phyloP scores from a whole-genome alignment of 92 coral and sea anemone species.

The Porites evermanni region DNA sequence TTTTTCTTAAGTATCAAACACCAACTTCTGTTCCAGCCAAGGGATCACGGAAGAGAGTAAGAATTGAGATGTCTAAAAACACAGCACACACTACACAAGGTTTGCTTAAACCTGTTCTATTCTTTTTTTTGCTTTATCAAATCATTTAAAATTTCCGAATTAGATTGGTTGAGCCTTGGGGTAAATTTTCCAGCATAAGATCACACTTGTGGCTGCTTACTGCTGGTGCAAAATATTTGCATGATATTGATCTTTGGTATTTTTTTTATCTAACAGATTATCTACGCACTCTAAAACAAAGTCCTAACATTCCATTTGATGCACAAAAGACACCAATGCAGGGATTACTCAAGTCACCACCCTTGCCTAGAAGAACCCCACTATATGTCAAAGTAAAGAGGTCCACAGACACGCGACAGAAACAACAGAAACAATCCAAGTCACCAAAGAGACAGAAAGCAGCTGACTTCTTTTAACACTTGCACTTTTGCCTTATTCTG shows the following conservation, averaged over 20 bases:
- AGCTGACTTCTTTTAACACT: constrained; percentile 29
- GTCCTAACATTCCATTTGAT: constrained; percentile 92
- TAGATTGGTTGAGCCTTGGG: too few relatives aligned
- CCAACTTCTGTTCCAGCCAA: constrained; percentile 73
- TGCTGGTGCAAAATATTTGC: not conserved
- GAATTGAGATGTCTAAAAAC: constrained; percentile 86
- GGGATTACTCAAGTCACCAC: constrained; percentile 77
- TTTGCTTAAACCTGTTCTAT: constrained; percentile 10
- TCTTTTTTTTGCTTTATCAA: not conserved
- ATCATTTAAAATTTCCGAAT: too few relatives aligned
- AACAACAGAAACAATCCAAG: not conserved
- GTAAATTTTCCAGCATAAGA: too few relatives aligned
- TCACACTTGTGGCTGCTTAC: not conserved
- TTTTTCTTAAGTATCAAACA: constrained; percentile 14
- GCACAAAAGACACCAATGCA: constrained; percentile 84
- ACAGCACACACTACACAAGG: constrained; percentile 85
- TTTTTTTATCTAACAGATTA: constrained; percentile 62
- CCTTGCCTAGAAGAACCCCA: constrained; percentile 21
- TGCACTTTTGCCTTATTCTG: not conserved
- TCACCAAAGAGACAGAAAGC: constrained; percentile 12
- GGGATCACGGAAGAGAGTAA: constrained; percentile 72
- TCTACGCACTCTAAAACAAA: constrained; percentile 79
- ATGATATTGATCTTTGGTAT: too few relatives aligned
- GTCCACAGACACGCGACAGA: not conserved
- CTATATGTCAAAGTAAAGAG: not conserved